Evolutionary conservation across 2,888 invertebrate species (phyloP).

Genomic region (Cryptocheilus praepositus): DNA sequence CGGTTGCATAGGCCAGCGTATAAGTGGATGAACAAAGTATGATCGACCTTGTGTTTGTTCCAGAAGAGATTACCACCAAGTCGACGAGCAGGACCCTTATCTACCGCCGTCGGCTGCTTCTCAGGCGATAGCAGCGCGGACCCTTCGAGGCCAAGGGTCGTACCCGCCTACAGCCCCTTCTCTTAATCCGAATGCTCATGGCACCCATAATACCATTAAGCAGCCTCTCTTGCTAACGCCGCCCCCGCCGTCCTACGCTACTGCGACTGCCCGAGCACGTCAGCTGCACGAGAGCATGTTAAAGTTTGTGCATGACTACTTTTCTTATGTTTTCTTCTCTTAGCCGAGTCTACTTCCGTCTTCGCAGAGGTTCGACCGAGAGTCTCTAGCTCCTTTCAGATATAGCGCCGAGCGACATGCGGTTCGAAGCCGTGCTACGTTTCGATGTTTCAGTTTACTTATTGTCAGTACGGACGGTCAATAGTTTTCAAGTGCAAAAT

Average conservation of each 20-base stretch:
- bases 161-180: conserved; percentile 80
- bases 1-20: background rate
- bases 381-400: too few relatives aligned
- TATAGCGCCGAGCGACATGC: too few relatives aligned
- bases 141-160: conserved; percentile 84
- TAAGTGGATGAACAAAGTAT: conserved; percentile 5
- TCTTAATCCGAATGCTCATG: conserved; percentile 76
- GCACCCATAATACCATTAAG: conserved; percentile 78
- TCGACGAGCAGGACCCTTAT: conserved; percentile 90
- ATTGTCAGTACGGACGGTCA: too few relatives aligned
- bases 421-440: too few relatives aligned
- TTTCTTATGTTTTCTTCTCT: conserved; percentile 58
- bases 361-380: too few relatives aligned
- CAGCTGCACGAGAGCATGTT: conserved; percentile 75
- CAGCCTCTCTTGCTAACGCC: conserved; percentile 77
- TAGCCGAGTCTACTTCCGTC: conserved; percentile 15
- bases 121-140: conserved; percentile 80
- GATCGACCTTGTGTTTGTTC: conserved; percentile 56
- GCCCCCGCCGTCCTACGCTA: conserved; percentile 80
- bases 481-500: too few relatives aligned
- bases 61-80: conserved; percentile 87
- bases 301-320: conserved; percentile 76
- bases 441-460: too few relatives aligned
- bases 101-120: conserved; percentile 80
- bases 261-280: conserved; percentile 76